phyloP scores from a whole-genome alignment of 2,113 vertebrate species.

The Takifugu bimaculatus region DNA sequence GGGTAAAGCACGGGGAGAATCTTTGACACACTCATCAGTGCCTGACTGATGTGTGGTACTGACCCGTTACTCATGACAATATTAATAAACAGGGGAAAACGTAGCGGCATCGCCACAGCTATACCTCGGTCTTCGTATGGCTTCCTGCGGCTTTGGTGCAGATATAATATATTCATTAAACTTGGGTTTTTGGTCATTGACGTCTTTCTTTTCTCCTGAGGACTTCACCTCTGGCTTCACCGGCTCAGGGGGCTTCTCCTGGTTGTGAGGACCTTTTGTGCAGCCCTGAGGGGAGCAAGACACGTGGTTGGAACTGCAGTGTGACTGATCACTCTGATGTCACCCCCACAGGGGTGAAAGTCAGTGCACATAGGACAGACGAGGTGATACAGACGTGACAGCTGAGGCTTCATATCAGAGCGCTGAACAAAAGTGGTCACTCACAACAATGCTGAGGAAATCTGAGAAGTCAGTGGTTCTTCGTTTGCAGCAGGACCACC shows the following conservation, averaged over 20 bases:
- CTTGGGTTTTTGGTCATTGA: constrained; percentile 81
- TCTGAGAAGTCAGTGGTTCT: constrained; percentile 97
- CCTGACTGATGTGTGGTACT: constrained; percentile 7
- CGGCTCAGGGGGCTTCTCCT: constrained; percentile 91
- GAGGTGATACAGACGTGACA: constrained; percentile 15
- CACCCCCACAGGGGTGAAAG: constrained; percentile 3
- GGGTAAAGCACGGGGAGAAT: not conserved
- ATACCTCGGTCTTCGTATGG: constrained; percentile 87
- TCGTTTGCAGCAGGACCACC: constrained; percentile 97
- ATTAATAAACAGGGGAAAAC: too few species aligned
- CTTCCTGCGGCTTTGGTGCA: constrained; percentile 89
- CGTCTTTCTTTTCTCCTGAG: constrained; percentile 83
- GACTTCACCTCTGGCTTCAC: constrained; percentile 91
- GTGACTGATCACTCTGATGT: not conserved
- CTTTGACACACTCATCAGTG: not conserved
- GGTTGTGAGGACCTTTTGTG: constrained; percentile 92
- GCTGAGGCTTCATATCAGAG: constrained; percentile 7
- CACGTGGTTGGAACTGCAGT: too few species aligned
- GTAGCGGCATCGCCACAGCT: too few species aligned
- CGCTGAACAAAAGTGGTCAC: constrained; percentile 51
- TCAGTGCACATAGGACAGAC: constrained; percentile 7
- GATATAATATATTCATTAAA: constrained; percentile 91
- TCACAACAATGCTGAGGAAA: constrained; percentile 92
- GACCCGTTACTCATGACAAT: not conserved
- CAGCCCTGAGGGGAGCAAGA: constrained; percentile 79